These are phyloP conservation scores for Crotalus tigris DNA, from an alignment of 2,113 vertebrate genomes.

Conservation along the genomic window DNA sequence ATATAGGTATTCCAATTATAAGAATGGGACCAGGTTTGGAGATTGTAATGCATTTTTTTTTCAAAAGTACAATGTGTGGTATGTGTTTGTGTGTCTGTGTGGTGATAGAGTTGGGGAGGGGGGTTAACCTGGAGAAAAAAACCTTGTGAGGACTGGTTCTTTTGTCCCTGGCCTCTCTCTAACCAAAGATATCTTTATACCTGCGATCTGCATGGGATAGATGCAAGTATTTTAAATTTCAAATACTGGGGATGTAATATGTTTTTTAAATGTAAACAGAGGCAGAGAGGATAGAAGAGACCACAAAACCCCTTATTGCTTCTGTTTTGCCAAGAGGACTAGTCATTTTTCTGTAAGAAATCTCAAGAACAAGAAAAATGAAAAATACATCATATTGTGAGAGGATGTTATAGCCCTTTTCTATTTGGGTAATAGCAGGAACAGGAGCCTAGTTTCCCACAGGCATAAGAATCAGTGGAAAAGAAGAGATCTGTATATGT, in stretches of 20 bases:
- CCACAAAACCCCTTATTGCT: background rate
- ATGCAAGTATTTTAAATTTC: background rate
- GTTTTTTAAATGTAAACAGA: background rate
- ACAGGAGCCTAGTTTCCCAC: background rate
- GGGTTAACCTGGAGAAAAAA: background rate
- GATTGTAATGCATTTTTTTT: background rate
- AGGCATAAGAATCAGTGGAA: background rate
- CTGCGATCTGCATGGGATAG: background rate
- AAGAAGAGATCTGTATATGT: background rate
- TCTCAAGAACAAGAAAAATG: background rate
- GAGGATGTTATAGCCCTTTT: background rate
- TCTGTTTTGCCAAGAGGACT: background rate
- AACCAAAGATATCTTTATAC: background rate
- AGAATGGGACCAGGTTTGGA: background rate
- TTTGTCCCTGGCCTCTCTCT: background rate
- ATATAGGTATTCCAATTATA: background rate
- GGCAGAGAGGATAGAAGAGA: background rate
- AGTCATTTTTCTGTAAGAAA: background rate
- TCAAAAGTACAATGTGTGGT: background rate
- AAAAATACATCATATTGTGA: background rate
- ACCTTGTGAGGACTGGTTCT: background rate
- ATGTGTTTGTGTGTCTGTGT: background rate
- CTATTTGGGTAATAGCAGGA: background rate
- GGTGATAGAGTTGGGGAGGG: background rate
- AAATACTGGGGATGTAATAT: background rate